phyloP scores from a whole-genome alignment of 2,113 vertebrate species.

The Chloropsis hardwickii region DNA sequence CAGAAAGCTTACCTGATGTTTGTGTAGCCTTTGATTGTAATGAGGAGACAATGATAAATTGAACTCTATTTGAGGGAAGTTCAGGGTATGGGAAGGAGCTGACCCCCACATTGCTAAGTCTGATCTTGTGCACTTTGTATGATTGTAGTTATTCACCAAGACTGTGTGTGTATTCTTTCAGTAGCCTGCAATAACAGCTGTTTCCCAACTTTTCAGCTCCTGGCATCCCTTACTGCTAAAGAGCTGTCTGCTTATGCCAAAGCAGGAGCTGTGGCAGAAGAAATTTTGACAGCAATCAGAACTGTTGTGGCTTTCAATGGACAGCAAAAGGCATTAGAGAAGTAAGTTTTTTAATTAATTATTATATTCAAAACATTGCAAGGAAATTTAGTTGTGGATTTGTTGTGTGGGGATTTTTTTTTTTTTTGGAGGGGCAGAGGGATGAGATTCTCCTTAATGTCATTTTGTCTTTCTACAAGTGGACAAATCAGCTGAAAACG shows the following conservation, averaged over 20 bases:
- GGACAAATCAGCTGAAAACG: neutral
- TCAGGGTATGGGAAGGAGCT: neutral
- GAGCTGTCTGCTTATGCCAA: constrained; percentile 65
- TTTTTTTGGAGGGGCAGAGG: neutral
- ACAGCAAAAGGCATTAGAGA: constrained; percentile 62
- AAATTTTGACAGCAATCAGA: constrained; percentile 61
- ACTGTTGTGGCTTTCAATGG: constrained; percentile 74
- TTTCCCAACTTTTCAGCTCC: constrained; percentile 36
- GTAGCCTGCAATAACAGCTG: neutral
- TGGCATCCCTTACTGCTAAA: constrained; percentile 59
- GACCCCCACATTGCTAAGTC: neutral
- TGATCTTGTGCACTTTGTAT: neutral
- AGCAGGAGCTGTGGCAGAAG: constrained; percentile 71
- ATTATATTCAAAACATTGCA: neutral
- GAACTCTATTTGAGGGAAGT: neutral
- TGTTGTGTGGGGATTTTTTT: neutral
- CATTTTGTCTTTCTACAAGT: neutral
- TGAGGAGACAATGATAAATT: neutral
- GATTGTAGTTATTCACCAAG: neutral
- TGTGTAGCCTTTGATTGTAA: neutral
- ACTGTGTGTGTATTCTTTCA: neutral
- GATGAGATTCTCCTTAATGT: neutral
- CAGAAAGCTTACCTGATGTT: neutral
- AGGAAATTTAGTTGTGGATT: neutral
- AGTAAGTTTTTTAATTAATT: constrained; percentile 14